These are phyloP conservation scores for Coregonus suidteri DNA, from an alignment of 2,797 vertebrate species.

Conservation along the genomic window DNA sequence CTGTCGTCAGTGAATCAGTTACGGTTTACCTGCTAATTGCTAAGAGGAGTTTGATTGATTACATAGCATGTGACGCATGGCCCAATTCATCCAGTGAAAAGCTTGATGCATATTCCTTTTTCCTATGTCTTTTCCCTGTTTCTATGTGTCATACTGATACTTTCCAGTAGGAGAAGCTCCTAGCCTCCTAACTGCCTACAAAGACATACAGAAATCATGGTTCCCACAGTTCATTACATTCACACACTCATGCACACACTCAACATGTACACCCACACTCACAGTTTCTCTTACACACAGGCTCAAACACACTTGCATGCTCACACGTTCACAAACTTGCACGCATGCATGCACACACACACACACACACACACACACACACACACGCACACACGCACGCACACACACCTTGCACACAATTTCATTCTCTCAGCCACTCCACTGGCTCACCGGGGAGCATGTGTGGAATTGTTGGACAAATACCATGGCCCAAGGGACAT, in stretches of 20 bases:
- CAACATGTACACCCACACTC: conserved; percentile 10
- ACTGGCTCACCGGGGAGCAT: background rate
- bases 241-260: background rate
- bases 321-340: background rate
- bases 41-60: background rate
- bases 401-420: background rate
- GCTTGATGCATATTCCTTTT: background rate
- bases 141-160: conserved; percentile 29
- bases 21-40: background rate
- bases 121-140: background rate
- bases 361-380: background rate
- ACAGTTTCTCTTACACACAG: background rate
- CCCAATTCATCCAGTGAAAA: background rate
- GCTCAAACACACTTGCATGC: conserved; percentile 6
- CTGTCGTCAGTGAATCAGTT: background rate
- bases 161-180: conserved; percentile 56
- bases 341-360: background rate
- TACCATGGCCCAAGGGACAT: no score
- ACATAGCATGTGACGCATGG: background rate
- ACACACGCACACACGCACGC: background rate
- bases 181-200: conserved; percentile 1
- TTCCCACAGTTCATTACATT: conserved; percentile 3
- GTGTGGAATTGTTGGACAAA: background rate
- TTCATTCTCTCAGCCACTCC: background rate
- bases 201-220: background rate